Percentiles rank a stretch among this genome's conserved stretches.
Evolutionary conservation across 2,888 invertebrate species (phyloP).

Genomic region (Drosophila gaucha): DNA sequence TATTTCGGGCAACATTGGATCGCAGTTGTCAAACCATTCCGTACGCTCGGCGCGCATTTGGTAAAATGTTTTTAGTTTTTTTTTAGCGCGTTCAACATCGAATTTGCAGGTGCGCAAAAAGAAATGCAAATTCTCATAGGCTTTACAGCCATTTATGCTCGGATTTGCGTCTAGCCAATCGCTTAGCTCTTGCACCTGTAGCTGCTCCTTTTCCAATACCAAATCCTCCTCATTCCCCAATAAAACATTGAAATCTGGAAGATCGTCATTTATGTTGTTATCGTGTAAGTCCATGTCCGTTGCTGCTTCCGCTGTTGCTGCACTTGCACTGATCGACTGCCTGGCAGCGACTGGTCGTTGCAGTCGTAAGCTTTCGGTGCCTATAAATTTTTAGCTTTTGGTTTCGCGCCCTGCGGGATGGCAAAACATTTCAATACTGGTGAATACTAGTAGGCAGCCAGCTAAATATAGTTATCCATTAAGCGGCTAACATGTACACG

Average conservation of each 20-base stretch:
- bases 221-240: slow-evolving; percentile 53
- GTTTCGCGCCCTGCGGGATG: slow-evolving; percentile 6
- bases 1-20: slow-evolving; percentile 86
- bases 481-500: slow-evolving; percentile 42
- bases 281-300: slow-evolving; percentile 43
- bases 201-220: slow-evolving; percentile 25
- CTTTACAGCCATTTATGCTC: slow-evolving; percentile 84
- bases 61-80: slow-evolving; percentile 86
- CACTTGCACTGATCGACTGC: slow-evolving; percentile 44
- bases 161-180: slow-evolving; percentile 84
- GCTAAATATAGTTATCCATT: slow-evolving; percentile 54
- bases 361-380: slow-evolving; percentile 43
- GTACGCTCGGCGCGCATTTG: slow-evolving; percentile 86
- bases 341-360: slow-evolving; percentile 29
- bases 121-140: slow-evolving; percentile 85
- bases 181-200: slow-evolving; percentile 76
- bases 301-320: slow-evolving; percentile 7
- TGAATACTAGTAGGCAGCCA: slow-evolving; percentile 34
- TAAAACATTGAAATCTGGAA: slow-evolving; percentile 11
- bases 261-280: slow-evolving; percentile 7
- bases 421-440: slow-evolving; percentile 31
- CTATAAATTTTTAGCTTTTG: slow-evolving; percentile 36
- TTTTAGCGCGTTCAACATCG: slow-evolving; percentile 86
- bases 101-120: slow-evolving; percentile 88
- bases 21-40: slow-evolving; percentile 88